These are phyloP conservation scores for Thunnus thynnus DNA, from an alignment of 2,113 vertebrate species.

Conservation along the genomic window DNA sequence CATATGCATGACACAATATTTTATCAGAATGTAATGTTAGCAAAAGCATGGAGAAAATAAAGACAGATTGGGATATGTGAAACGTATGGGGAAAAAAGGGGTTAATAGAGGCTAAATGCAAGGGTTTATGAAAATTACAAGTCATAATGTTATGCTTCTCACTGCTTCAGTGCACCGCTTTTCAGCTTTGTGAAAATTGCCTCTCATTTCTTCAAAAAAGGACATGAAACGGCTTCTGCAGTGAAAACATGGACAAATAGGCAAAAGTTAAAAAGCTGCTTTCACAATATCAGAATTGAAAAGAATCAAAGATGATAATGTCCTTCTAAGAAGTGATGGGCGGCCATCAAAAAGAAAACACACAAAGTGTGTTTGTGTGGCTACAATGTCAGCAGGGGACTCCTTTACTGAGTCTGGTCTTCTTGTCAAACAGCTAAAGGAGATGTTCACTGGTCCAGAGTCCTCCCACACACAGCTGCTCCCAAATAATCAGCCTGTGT, in stretches of 20 bases:
- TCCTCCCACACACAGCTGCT: constrained; percentile 79
- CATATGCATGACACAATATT: too few relatives aligned
- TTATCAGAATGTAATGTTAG: too few relatives aligned
- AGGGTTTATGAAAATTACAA: too few relatives aligned
- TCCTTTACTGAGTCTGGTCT: constrained; percentile 45
- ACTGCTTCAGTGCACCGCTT: background rate
- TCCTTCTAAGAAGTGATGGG: constrained; percentile 9
- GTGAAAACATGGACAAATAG: background rate
- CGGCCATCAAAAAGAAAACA: constrained; percentile 21
- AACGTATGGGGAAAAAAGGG: too few relatives aligned
- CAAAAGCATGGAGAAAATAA: too few relatives aligned
- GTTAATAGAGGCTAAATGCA: too few relatives aligned
- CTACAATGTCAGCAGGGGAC: constrained; percentile 38
- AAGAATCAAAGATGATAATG: background rate
- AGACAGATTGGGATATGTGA: too few relatives aligned
- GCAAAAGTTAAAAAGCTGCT: constrained; percentile 7
- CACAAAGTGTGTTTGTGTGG: constrained; percentile 52
- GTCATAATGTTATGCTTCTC: too few relatives aligned
- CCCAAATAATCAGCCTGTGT: constrained; percentile 51
- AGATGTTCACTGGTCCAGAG: constrained; percentile 63
- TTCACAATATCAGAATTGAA: background rate
- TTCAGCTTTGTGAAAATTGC: background rate
- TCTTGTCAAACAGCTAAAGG: constrained; percentile 56
- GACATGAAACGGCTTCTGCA: background rate
- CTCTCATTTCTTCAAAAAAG: background rate